phyloP scores from a whole-genome alignment of 2,113 vertebrate genomes.

The Lontra canadensis region DNA sequence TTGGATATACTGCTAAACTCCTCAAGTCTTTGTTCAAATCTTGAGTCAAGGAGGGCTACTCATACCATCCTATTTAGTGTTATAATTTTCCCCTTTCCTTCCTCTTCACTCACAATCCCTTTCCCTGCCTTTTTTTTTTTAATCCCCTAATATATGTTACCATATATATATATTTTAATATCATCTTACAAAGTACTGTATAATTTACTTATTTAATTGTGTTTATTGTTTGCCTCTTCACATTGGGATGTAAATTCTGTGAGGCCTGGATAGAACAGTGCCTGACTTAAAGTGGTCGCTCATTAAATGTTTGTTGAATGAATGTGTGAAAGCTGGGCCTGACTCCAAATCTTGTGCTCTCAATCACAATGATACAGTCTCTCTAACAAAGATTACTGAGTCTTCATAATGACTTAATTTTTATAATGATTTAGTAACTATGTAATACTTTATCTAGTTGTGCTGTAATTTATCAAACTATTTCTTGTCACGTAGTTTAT shows the following conservation, averaged over 20 bases:
- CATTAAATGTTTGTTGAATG: slow-evolving; percentile 5
- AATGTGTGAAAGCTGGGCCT: background rate
- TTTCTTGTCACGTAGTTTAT: slow-evolving; percentile 33
- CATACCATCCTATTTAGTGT: background rate
- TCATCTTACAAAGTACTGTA: background rate
- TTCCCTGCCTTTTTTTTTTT: background rate
- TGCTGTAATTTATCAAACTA: background rate
- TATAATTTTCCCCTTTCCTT: background rate
- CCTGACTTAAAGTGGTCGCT: background rate
- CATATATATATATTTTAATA: background rate
- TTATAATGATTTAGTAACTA: background rate
- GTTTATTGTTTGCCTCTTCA: background rate
- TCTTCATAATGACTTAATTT: slow-evolving; percentile 31
- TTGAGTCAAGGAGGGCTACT: background rate
- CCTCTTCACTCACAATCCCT: background rate
- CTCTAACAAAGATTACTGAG: background rate
- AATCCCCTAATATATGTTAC: background rate
- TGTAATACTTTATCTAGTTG: background rate
- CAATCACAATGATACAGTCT: background rate
- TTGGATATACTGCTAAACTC: background rate
- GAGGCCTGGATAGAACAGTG: background rate
- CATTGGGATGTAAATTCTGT: background rate
- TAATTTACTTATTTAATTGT: background rate
- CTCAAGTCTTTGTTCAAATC: background rate
- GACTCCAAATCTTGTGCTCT: background rate